Conservation (phyloP, 2,888 invertebrate species). For the Philopedon plagiatum region DNA sequence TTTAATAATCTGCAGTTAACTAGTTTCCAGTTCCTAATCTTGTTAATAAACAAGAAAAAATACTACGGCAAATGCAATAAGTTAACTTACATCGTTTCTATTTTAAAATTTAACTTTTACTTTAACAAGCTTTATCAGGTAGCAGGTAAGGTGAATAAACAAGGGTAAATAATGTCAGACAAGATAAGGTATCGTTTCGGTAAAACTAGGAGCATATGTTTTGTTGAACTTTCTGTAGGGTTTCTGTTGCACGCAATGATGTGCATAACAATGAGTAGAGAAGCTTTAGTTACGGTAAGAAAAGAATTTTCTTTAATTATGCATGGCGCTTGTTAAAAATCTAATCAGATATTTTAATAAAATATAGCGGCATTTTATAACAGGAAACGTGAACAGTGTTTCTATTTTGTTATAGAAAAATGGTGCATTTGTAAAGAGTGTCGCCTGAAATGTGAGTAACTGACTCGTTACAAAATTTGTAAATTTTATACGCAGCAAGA, state of each 20-base stretch:
- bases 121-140: conserved; percentile 27
- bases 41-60: too few species aligned
- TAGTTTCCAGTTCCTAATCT: background rate
- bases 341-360: too few species aligned
- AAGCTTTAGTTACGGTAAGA: conserved; percentile 46
- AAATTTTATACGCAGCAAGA: too few species aligned
- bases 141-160: conserved; percentile 44
- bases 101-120: conserved; percentile 4
- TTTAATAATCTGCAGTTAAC: too few species aligned
- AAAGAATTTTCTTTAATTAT: background rate
- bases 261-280: conserved; percentile 66
- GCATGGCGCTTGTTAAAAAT: too few species aligned
- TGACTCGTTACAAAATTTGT: too few species aligned
- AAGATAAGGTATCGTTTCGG: conserved; percentile 48
- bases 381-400: too few species aligned
- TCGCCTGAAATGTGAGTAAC: too few species aligned
- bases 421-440: too few species aligned
- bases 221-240: conserved; percentile 65
- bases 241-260: conserved; percentile 66
- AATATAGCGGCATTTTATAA: too few species aligned
- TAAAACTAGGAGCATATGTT: conserved; percentile 41
- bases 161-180: conserved; percentile 51
- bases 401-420: too few species aligned
- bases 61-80: too few species aligned
- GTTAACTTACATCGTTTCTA: background rate